Conservation (phyloP, 1,140 invertebrate species). For the Drosophila azteca region DNA sequence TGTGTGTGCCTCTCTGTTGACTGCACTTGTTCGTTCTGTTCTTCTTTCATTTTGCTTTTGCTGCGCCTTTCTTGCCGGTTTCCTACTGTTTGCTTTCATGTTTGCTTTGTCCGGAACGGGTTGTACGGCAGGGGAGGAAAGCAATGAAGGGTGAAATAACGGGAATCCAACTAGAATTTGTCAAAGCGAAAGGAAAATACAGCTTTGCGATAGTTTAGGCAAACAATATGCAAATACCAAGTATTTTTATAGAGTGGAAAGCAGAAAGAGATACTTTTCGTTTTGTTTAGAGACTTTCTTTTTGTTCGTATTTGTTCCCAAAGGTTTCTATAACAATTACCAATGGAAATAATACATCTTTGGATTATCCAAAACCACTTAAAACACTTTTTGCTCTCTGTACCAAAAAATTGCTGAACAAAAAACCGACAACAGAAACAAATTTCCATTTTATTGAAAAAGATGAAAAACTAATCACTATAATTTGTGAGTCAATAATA, state of each 20-base stretch:
- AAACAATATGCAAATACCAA: background rate
- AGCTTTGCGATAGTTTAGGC: conserved; percentile 9
- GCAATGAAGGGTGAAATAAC: conserved; percentile 17
- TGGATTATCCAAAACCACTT: background rate
- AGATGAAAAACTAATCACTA: conserved; percentile 68
- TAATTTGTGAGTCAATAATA: conserved; percentile 70
- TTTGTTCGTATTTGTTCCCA: background rate
- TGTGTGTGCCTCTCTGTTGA: conserved; percentile 41
- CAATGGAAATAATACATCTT: background rate
- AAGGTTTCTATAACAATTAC: no score
- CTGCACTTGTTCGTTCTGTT: conserved; percentile 66
- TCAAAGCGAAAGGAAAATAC: background rate
- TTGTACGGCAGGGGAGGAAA: background rate
- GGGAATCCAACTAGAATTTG: conserved; percentile 15
- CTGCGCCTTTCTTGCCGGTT: conserved; percentile 72
- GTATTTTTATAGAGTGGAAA: no score
- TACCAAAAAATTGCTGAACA: conserved; percentile 23
- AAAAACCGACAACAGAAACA: conserved; percentile 13
- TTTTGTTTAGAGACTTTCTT: no score
- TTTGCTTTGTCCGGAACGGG: conserved; percentile 56
- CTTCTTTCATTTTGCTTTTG: conserved; percentile 54
- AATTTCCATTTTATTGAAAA: conserved; percentile 57
- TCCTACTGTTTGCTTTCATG: conserved; percentile 68
- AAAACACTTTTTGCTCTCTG: background rate
- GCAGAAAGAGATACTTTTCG: no score